phyloP scores from a whole-genome alignment of 2,888 invertebrate genomes.

The Scaptodrosophila latifasciaeformis region DNA sequence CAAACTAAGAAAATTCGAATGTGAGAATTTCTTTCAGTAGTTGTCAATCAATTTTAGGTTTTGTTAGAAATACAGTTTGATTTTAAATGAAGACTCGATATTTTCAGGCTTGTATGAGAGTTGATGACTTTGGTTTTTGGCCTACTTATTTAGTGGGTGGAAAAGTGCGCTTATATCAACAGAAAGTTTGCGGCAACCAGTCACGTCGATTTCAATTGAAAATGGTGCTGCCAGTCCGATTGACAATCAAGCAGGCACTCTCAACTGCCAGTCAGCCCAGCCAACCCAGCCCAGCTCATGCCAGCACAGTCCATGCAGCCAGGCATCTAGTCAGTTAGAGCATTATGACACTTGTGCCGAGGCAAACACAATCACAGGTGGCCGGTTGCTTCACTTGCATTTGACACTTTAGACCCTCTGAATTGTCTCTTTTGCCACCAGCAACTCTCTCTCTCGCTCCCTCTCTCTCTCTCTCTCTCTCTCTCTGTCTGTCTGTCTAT shows the following conservation, averaged over 20 bases:
- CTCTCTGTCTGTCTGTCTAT: background rate
- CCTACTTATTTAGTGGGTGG: too few relatives aligned
- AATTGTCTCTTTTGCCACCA: background rate
- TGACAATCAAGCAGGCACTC: slow-evolving; percentile 37
- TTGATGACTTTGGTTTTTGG: too few relatives aligned
- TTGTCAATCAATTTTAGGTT: slow-evolving; percentile 63
- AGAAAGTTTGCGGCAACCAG: slow-evolving; percentile 61
- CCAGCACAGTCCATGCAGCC: slow-evolving; percentile 12
- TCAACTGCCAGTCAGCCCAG: slow-evolving; percentile 7
- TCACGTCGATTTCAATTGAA: slow-evolving; percentile 66
- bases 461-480: background rate
- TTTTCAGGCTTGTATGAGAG: too few relatives aligned
- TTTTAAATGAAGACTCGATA: too few relatives aligned
- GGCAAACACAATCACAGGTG: slow-evolving; percentile 55
- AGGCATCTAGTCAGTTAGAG: slow-evolving; percentile 15
- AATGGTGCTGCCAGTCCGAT: slow-evolving; percentile 15
- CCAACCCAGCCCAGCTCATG: slow-evolving; percentile 1
- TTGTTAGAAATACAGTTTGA: slow-evolving; percentile 21
- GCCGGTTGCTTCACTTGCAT: slow-evolving; percentile 42
- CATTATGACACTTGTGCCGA: slow-evolving; percentile 55
- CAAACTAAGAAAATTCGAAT: too few relatives aligned
- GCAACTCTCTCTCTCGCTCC: background rate
- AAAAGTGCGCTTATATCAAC: too few relatives aligned
- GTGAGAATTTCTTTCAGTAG: slow-evolving; percentile 44
- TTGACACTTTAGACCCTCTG: slow-evolving; percentile 50